Conservation (phyloP, 2,797 vertebrate species). For the Euphonia xanthogaster region DNA sequence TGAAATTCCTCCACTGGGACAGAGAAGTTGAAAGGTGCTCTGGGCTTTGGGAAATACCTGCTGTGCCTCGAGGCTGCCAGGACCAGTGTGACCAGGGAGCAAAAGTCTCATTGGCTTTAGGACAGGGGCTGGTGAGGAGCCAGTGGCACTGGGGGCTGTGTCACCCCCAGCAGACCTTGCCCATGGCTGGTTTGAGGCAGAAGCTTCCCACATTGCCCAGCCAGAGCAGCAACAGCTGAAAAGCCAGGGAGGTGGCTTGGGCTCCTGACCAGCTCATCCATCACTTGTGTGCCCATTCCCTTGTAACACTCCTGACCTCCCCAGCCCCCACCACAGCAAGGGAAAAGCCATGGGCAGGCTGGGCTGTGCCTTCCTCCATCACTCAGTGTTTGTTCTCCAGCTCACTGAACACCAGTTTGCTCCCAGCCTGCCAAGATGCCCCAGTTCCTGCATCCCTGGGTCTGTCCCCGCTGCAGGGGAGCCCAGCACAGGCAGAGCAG, state of each 20-base stretch:
- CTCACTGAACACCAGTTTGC: neutral
- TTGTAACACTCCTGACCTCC: neutral
- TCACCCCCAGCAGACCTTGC: neutral
- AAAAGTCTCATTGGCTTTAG: neutral
- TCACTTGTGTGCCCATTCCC: fast-evolving
- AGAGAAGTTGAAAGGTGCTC: neutral
- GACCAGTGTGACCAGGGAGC: fast-evolving
- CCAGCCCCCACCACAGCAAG: neutral
- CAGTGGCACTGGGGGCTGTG: fast-evolving
- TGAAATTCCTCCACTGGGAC: neutral
- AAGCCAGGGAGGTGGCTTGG: neutral
- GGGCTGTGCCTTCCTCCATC: neutral
- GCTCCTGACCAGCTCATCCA: neutral
- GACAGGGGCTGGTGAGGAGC: neutral
- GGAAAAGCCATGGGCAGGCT: fast-evolving
- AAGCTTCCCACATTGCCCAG: neutral
- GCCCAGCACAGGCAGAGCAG: neutral
- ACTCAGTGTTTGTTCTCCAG: neutral
- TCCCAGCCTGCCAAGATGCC: neutral
- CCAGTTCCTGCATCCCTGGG: fast-evolving
- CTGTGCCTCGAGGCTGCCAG: neutral
- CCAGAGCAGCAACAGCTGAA: neutral
- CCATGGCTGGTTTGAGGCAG: neutral
- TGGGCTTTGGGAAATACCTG: neutral
- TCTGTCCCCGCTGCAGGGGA: neutral